Evolutionary conservation across 2,888 invertebrate genomes (phyloP), one percentile per base, ranked within the genome.

Genomic region (Eilema caniola): DNA sequence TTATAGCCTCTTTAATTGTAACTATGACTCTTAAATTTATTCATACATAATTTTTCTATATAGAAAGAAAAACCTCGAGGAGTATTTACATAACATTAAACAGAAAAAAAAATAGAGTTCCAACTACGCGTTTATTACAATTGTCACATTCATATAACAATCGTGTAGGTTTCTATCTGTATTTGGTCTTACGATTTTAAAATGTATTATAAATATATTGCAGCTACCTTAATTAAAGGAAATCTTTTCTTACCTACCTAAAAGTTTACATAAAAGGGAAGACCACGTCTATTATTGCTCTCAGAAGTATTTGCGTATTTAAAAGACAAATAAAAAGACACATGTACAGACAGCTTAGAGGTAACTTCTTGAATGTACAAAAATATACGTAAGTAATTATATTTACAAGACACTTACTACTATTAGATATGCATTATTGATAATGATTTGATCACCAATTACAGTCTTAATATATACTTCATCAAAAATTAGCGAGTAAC

Each of bases 291-390:
- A 14, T 25, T 7, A 59, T 59, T 59, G 5, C 28, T 53, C 53
- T 53, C 53, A 53, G 1, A 53, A n/a, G 53, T n/a, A 5, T 47
- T 7, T 20, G 20, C 20, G 47, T 20, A 62, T n/a, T n/a, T n/a
- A n/a, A n/a, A 2, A 14, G 23, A 62, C 4, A 62, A 62, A 4
- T 5, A 33, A 5, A 12, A 25, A 41, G 16, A 62, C 4, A 11
- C 20, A 64, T 28, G 11, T 31, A 53, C 33, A 33, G 16, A 37
- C 33, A 66, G 16, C 66, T 66, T 33, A 33, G n/a, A 47, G 72
- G 60, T 65, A 68, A 71, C 59, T 60, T 65, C 37, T 74, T 79
- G 82, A 83, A 79, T 82, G 79, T 81, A 75, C 37, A 77, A 82
- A 70, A 75, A 80, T 53, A 66, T 33, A 67, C 28, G 59, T 53